A percentile compares a stretch with the other conserved stretches of the same genome.
Evolutionary conservation across 2,888 invertebrate genomes (phyloP).

Genomic region (Penaeus monodon): DNA sequence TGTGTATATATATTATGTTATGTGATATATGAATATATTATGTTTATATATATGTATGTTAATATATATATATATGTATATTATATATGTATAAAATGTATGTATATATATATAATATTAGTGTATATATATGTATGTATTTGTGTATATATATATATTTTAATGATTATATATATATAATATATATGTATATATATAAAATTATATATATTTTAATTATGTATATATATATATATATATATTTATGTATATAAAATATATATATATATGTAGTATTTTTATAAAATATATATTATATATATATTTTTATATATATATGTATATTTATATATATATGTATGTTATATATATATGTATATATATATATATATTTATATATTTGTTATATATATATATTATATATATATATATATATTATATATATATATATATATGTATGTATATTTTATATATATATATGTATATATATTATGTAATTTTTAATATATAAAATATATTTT

Average conservation of each 20-base stretch:
- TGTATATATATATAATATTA: neutral
- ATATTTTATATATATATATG: no score
- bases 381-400: conserved; percentile 15
- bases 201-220: neutral
- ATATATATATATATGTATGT: no score
- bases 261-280: neutral
- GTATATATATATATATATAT: neutral
- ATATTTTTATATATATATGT: neutral
- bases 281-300: conserved; percentile 10
- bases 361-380: conserved; percentile 9
- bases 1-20: no score
- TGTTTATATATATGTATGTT: no score
- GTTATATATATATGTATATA: conserved; percentile 2
- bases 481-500: no score
- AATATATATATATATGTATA: no score
- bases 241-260: conserved; percentile 1
- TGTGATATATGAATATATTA: no score
- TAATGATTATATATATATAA: neutral
- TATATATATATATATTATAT: neutral
- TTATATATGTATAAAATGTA: conserved; percentile 11
- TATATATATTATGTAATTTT: no score
- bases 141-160: neutral
- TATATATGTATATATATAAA: no score
- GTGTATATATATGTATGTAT: neutral
- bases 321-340: neutral